Percentiles rank a stretch among this genome's conserved stretches.
These are phyloP conservation scores for Siniperca knerii DNA, from an alignment of 2,113 vertebrate species.

Conservation along the genomic window DNA sequence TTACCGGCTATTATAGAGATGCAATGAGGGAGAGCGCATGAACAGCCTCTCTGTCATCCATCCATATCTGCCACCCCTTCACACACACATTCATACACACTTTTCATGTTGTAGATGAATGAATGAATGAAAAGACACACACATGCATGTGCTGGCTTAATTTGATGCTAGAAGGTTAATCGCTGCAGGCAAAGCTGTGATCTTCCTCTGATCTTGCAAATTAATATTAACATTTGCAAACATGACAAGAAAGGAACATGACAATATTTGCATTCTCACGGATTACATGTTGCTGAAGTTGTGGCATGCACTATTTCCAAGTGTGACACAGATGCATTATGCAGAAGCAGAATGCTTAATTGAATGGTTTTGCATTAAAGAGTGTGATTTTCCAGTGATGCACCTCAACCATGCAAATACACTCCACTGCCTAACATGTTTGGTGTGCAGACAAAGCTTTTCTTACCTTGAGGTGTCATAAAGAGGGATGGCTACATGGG, in stretches of 20 bases:
- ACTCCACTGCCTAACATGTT: slow-evolving; percentile 18
- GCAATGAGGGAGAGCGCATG: slow-evolving; percentile 39
- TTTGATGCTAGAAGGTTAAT: slow-evolving; percentile 17
- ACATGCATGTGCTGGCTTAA: slow-evolving; percentile 4
- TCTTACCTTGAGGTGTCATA: slow-evolving; percentile 23
- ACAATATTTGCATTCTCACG: background rate
- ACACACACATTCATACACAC: background rate
- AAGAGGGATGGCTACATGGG: slow-evolving; percentile 59
- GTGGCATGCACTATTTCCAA: background rate
- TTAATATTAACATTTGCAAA: slow-evolving; percentile 29
- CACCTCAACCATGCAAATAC: background rate
- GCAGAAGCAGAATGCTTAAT: slow-evolving; percentile 6
- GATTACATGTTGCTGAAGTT: slow-evolving; percentile 2
- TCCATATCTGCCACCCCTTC: background rate
- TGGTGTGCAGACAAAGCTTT: slow-evolving; percentile 25
- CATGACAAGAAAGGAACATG: background rate
- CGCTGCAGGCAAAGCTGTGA: slow-evolving; percentile 24
- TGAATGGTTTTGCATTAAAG: background rate
- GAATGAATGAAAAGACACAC: slow-evolving; percentile 35
- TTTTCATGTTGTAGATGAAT: background rate
- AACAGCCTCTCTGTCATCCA: slow-evolving; percentile 20
- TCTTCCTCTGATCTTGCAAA: slow-evolving; percentile 24
- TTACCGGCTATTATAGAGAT: slow-evolving; percentile 66
- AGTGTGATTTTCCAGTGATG: slow-evolving; percentile 27
- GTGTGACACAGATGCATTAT: background rate